A percentile compares a stretch with the other conserved stretches of the same genome.
phyloP scores from a whole-genome alignment of 2,888 invertebrate genomes.

The Taphrorychus bicolor region DNA sequence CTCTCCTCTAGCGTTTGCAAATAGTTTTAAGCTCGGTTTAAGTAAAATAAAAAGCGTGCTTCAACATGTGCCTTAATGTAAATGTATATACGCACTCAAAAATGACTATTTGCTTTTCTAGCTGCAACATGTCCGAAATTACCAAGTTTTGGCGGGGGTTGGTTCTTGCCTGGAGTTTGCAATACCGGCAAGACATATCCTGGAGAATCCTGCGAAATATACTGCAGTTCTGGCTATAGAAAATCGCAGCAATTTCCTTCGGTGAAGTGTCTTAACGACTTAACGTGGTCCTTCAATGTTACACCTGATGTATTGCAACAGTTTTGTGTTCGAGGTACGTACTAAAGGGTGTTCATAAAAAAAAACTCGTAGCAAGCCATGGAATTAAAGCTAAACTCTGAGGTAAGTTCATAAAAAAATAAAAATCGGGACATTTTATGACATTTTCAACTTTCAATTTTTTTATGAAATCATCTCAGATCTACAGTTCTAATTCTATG shows the following conservation, averaged over 20 bases:
- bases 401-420: too few relatives aligned
- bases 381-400: too few relatives aligned
- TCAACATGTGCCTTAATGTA: not conserved
- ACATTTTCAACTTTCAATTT: too few relatives aligned
- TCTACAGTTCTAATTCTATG: too few relatives aligned
- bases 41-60: not conserved
- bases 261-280: conserved; percentile 49
- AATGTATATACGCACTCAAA: conserved; percentile 4
- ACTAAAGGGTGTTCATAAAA: not conserved
- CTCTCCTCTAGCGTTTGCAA: too few relatives aligned
- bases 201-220: conserved; percentile 62
- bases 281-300: conserved; percentile 50
- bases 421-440: too few relatives aligned
- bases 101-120: conserved; percentile 45
- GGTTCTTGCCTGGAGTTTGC: conserved; percentile 63
- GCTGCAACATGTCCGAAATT: conserved; percentile 62
- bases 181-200: conserved; percentile 58
- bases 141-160: conserved; percentile 61
- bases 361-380: too few relatives aligned
- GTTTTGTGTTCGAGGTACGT: conserved; percentile 52
- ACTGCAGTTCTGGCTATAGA: conserved; percentile 62
- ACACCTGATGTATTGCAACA: conserved; percentile 41
- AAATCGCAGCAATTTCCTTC: conserved; percentile 47
- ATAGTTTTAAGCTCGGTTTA: too few relatives aligned
- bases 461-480: too few relatives aligned